Base-by-base conservation (phyloP, 2,888 invertebrate genomes). In the Catocala fraxini region DNA sequence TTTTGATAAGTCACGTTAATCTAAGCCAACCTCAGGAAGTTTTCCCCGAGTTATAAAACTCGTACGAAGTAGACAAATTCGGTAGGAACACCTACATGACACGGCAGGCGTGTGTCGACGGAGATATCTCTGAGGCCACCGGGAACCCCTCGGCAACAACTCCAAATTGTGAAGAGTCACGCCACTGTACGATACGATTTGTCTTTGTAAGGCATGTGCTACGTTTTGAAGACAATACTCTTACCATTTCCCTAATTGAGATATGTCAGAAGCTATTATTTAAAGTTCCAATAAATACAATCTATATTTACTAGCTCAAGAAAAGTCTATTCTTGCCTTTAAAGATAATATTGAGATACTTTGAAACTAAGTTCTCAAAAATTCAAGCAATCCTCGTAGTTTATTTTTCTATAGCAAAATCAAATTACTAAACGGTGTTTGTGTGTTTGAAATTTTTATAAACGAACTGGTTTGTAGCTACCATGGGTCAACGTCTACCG, bases 111-210 rank as follows among this genome's bases (percentile, higher is more conserved):
- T 73, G 77, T 80, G 82, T 80, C 70, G 70, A 76, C 75, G 86
- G 93, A 81, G 93, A 93, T 89, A 92, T 93, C 93, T 73, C 93
- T 87, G 74, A 79, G 71, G 77, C 77, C 77, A 77, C 84, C 83
- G 72, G 71, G 68, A 65, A 67, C 79, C 79, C 79, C 79, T 74
- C 71, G 79, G 56, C 64, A 63, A 67, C 75, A 79, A 75, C 70
- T 72, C 71, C 68, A 76, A 83, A 90, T 84, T 74, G 81, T 80
- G 79, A 70, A 70, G 70, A 85, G 86, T 86, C 88, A 88, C 88
- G 88, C 87, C 69, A 87, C 67, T 67, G 45, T 52, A 70, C 49
- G 52, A 45, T 63, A 54, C 42, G 52, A 65, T 67, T 78, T 70
- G 73, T 64, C 65, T 59, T 43, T 63, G 54, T 60, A 56, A 63